A percentile compares a stretch with the other conserved stretches of the same genome.
Conservation (phyloP, 2,888 invertebrate genomes). For the Cantharis rustica region DNA sequence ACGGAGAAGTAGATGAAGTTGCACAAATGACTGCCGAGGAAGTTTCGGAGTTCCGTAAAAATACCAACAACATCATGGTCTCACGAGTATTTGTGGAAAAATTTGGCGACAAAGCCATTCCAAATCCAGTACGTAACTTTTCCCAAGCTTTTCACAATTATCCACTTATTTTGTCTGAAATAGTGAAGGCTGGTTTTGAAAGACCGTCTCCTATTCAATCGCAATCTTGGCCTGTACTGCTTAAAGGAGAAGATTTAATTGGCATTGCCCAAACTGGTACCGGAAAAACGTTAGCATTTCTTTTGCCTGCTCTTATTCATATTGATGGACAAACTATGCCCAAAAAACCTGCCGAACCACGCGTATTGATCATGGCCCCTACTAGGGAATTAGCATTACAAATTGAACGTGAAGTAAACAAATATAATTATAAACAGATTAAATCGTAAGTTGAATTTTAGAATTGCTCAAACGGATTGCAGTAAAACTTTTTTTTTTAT, state of each 20-base stretch:
- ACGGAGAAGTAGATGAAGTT: conserved; percentile 76
- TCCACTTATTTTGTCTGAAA: conserved; percentile 82
- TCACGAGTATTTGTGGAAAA: conserved; percentile 66
- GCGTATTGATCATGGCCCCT: conserved; percentile 87
- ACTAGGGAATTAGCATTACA: conserved; percentile 93
- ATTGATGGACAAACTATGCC: conserved; percentile 85
- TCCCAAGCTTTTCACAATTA: conserved; percentile 81
- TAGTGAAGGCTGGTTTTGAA: conserved; percentile 77
- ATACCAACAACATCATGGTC: conserved; percentile 77
- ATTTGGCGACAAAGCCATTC: conserved; percentile 57
- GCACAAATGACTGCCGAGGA: conserved; percentile 67
- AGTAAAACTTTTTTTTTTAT: conserved; percentile 30
- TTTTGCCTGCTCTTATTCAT: conserved; percentile 91
- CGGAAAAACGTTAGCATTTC: conserved; percentile 92
- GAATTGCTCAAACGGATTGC: background rate
- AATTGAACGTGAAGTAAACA: conserved; percentile 88
- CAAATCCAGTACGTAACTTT: conserved; percentile 81
- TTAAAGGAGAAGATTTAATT: conserved; percentile 91
- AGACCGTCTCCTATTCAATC: conserved; percentile 90
- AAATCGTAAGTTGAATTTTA: conserved; percentile 65
- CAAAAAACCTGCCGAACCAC: conserved; percentile 78
- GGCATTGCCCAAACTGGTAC: conserved; percentile 96
- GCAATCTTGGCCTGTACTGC: conserved; percentile 93
- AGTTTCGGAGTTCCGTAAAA: conserved; percentile 66
- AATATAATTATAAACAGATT: conserved; percentile 87